Evolutionary conservation across 1,140 invertebrate species (phyloP), one percentile per base, ranked within the genome.

Genomic region (Caerostris darwini): DNA sequence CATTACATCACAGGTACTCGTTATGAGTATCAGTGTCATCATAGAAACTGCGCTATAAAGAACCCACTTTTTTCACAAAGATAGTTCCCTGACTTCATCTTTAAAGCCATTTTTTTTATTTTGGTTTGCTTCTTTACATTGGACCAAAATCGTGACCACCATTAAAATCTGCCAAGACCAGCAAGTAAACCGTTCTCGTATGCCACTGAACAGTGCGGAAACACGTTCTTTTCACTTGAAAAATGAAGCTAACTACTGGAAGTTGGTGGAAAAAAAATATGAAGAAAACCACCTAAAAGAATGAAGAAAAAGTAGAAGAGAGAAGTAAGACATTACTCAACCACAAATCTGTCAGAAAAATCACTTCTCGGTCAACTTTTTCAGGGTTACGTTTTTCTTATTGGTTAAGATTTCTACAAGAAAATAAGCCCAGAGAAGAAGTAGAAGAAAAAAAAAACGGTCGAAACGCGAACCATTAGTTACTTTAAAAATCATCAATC

Each of bases 401-500:
- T 87, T 87, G 85, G 85, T 58, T 59, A 50, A 71, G 69, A 50
- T 61, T 59, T 53, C 85, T 12, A 61, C 61, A 56, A 2, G 2
- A 87, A 87, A 87, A 59, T 59, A 87, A 10, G 56, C 7, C 19
- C 17, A 34, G 8, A 59, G 85, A 87, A 34, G 61, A 14, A 17
- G 3, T 14, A 57, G 53, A 83, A 83, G 19, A 71, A 71, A 56
- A 5, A 4, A 86, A 86, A 59, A 19, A 34, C 7, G 17, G 56
- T 71, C 83, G 83, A 61, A n/a, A 61, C 34, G 4, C 58, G 34
- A 12, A 87, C 85, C 85, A 87, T 87, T 87, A 87, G 85, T 87
- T 59, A 87, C 85, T 87, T 87, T 61, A 87, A 87, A 87, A 87
- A 56, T 87, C 85, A 87, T 87, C 85, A 87, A 87, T 87, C 85